phyloP scores from a whole-genome alignment of 1,140 invertebrate species.

The Eupeodes corollae region DNA sequence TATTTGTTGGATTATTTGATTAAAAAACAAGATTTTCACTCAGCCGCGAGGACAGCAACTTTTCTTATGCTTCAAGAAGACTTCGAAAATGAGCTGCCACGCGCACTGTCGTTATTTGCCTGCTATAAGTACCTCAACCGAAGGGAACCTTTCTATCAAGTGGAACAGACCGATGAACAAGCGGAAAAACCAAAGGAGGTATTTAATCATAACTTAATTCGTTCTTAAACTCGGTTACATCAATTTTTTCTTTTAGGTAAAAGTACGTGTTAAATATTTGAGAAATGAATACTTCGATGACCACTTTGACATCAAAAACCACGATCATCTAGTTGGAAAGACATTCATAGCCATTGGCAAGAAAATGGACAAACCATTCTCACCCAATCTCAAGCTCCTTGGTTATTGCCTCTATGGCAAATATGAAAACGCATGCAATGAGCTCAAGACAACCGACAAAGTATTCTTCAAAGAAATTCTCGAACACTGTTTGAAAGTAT shows the following conservation, averaged over 20 bases:
- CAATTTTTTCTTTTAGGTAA: constrained; percentile 37
- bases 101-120: constrained; percentile 57
- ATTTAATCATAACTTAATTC: constrained; percentile 7
- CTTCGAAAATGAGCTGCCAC: constrained; percentile 56
- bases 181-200: constrained; percentile 16
- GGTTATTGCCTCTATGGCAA: constrained; percentile 59
- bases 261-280: constrained; percentile 65
- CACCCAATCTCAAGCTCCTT: constrained; percentile 53
- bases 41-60: constrained; percentile 64
- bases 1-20: constrained; percentile 73
- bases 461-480: constrained; percentile 27
- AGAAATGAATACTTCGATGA: constrained; percentile 74
- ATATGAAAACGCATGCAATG: constrained; percentile 40
- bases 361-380: constrained; percentile 5
- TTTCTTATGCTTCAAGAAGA: constrained; percentile 86
- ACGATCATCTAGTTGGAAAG: constrained; percentile 61
- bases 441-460: constrained; percentile 3
- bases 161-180: constrained; percentile 5
- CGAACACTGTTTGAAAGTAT: constrained; percentile 30
- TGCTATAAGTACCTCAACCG: constrained; percentile 63
- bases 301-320: constrained; percentile 71
- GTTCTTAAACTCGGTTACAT: neutral
- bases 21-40: constrained; percentile 51
- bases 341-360: constrained; percentile 44
- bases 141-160: constrained; percentile 31